These are phyloP conservation scores for Eulemur rubriventer DNA, from an alignment of 2,797 vertebrate species.

Conservation along the genomic window DNA sequence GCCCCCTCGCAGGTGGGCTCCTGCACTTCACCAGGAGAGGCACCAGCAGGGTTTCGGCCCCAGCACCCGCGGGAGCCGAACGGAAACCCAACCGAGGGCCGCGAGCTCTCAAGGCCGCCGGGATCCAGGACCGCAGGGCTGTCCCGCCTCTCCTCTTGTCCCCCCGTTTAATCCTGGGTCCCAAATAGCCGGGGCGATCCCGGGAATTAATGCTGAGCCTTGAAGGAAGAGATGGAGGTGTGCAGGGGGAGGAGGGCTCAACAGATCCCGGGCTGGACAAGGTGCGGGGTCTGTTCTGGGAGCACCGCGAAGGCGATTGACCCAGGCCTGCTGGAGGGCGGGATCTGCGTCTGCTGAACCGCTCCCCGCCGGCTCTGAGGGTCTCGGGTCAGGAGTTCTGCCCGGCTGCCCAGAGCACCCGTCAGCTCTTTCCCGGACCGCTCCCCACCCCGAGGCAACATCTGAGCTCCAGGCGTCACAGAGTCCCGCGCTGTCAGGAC, in stretches of 20 bases:
- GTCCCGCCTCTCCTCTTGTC: no score
- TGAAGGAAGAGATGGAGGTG: background rate
- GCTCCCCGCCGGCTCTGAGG: background rate
- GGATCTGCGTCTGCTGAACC: background rate
- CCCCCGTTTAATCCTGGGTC: background rate
- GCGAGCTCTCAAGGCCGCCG: no score
- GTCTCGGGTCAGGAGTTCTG: background rate
- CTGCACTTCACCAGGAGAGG: no score
- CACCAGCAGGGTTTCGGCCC: no score
- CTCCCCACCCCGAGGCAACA: background rate
- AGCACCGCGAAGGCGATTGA: background rate
- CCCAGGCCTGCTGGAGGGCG: background rate
- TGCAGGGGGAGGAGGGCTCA: background rate
- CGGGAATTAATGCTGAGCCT: background rate
- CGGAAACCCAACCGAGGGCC: no score
- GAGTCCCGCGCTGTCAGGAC: background rate
- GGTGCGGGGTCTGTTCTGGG: background rate
- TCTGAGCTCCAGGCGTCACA: background rate
- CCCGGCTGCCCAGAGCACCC: background rate
- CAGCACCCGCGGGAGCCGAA: no score
- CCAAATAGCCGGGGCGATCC: conserved; percentile 63
- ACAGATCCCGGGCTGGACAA: background rate
- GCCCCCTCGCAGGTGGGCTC: no score
- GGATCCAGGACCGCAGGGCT: no score
- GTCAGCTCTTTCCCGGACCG: background rate